Evolutionary conservation across 2,797 vertebrate species (phyloP).

Genomic region (Podarcis siculus): DNA sequence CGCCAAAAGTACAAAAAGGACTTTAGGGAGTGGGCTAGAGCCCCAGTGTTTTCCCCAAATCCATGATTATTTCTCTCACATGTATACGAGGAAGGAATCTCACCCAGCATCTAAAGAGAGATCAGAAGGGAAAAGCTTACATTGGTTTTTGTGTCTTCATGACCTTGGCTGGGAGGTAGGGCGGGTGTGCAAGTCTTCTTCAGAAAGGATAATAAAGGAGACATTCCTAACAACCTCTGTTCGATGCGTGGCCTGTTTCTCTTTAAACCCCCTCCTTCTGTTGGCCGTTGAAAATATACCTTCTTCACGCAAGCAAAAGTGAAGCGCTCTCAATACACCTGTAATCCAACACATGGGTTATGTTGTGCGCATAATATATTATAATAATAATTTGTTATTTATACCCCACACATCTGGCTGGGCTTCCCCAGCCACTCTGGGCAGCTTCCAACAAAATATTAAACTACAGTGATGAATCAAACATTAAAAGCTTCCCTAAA

Average conservation of each 20-base stretch:
- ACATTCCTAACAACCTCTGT: background rate
- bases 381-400: too few species aligned
- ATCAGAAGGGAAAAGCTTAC: background rate
- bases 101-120: background rate
- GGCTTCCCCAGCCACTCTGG: too few species aligned
- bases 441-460: too few species aligned
- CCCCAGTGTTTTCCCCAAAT: background rate
- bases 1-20: accelerated
- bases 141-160: background rate
- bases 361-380: too few species aligned
- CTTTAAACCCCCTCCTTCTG: background rate
- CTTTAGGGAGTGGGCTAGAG: accelerated
- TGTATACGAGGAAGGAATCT: background rate
- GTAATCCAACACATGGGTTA: background rate
- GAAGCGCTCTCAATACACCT: background rate
- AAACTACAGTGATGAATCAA: too few species aligned
- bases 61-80: background rate
- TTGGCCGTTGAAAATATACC: background rate
- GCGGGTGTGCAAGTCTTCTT: background rate
- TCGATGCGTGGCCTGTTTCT: background rate
- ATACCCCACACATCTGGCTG: too few species aligned
- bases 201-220: background rate
- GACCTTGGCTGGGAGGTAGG: too few species aligned
- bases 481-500: too few species aligned
- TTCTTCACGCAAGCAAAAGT: background rate